Evolutionary conservation across 1,140 invertebrate species (phyloP).

Genomic region (Drosophila kohkoa): DNA sequence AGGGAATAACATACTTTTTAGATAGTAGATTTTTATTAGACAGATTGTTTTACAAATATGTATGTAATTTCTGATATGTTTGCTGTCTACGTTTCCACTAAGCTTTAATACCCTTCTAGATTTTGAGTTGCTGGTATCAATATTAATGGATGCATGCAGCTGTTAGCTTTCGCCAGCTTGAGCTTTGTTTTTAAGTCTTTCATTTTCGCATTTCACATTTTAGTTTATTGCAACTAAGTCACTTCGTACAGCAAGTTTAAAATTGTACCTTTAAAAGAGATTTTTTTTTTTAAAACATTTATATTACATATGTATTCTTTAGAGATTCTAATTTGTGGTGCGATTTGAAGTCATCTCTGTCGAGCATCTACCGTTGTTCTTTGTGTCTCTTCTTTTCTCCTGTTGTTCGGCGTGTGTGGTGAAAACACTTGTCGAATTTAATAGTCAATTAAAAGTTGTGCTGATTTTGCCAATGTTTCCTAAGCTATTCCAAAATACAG

Average conservation of each 20-base stretch:
- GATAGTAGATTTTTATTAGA: no score
- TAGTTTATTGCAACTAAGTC: neutral
- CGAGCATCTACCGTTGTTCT: neutral
- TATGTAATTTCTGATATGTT: no score
- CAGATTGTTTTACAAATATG: no score
- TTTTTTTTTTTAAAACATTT: no score
- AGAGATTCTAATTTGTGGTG: neutral
- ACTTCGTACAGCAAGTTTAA: neutral
- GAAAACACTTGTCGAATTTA: neutral
- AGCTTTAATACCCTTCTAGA: no score
- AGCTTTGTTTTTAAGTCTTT: neutral
- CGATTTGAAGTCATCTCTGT: neutral
- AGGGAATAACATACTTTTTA: no score
- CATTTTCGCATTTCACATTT: neutral
- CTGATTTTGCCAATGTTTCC: constrained; percentile 47
- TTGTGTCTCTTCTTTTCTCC: neutral
- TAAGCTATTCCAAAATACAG: constrained; percentile 15
- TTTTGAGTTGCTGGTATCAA: no score
- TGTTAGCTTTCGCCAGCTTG: neutral
- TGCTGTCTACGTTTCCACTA: no score
- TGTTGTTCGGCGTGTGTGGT: constrained; percentile 3
- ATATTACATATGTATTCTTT: neutral
- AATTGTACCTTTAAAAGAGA: neutral
- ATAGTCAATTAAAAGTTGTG: neutral
- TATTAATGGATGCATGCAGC: neutral